Percentiles rank a stretch among this genome's conserved stretches.
Evolutionary conservation across 92 coral and sea anemone species (phyloP).

Genomic region (Palythoa grandiflora): DNA sequence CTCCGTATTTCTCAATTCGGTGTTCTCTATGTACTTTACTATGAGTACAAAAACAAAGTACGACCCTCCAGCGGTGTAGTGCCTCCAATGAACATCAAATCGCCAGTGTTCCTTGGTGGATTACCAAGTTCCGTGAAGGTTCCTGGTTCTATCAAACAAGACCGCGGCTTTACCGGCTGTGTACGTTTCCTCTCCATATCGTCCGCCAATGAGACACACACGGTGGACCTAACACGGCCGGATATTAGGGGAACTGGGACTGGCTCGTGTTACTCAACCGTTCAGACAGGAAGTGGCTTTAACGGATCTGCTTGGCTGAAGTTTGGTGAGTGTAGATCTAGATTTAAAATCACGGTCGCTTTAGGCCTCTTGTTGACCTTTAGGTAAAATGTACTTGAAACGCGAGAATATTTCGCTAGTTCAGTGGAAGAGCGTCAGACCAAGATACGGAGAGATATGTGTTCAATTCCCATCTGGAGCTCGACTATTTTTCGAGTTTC

Average conservation of each 20-base stretch:
- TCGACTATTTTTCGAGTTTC: no score
- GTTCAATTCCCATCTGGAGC: no score
- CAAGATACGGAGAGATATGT: no score
- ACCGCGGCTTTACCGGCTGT: slow-evolving; percentile 77
- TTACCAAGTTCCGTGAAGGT: slow-evolving; percentile 71
- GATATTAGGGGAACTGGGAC: slow-evolving; percentile 48
- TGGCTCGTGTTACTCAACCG: slow-evolving; percentile 57
- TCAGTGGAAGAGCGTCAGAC: no score
- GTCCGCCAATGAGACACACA: slow-evolving; percentile 26
- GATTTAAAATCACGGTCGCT: no score
- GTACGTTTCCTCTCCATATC: slow-evolving; percentile 56
- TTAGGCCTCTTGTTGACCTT: no score
- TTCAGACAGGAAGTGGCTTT: slow-evolving; percentile 75
- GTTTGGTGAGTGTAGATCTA: slow-evolving; percentile 65
- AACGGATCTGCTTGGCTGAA: slow-evolving; percentile 82
- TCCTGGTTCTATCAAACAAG: slow-evolving; percentile 66
- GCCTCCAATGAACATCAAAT: slow-evolving; percentile 55
- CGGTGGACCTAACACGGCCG: slow-evolving; percentile 66
- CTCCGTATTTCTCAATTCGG: slow-evolving; percentile 71
- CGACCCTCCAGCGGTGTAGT: slow-evolving; percentile 8
- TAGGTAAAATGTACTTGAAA: no score
- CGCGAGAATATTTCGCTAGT: no score
- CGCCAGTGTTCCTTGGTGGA: slow-evolving; percentile 84
- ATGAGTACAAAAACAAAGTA: slow-evolving; percentile 71
- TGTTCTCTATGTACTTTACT: slow-evolving; percentile 60